These are phyloP conservation scores for Chunga burmeisteri DNA, from an alignment of 2,113 vertebrate genomes.

Conservation along the genomic window DNA sequence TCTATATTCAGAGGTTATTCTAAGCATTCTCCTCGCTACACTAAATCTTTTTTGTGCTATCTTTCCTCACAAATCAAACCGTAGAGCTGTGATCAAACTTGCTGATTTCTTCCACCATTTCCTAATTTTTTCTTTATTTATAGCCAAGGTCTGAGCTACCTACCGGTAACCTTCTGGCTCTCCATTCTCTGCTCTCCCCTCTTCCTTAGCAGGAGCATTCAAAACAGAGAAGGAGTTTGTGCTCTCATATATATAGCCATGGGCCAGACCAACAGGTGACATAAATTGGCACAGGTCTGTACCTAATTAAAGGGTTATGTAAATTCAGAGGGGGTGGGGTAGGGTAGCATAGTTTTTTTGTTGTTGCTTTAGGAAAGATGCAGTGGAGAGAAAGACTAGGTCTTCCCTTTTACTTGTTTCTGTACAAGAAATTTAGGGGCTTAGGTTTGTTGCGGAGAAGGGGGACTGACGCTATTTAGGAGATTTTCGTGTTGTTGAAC, in stretches of 20 bases:
- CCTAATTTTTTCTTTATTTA: not conserved
- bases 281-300: not conserved
- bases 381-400: accelerated
- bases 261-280: not conserved
- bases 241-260: not conserved
- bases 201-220: not conserved
- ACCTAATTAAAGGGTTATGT: not conserved
- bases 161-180: not conserved
- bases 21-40: not conserved
- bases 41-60: not conserved
- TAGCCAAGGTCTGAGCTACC: not conserved
- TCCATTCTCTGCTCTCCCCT: no score
- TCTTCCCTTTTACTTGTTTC: not conserved
- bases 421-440: not conserved
- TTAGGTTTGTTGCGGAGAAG: no score
- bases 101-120: not conserved
- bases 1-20: not conserved
- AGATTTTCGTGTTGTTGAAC: not conserved
- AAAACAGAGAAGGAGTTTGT: accelerated
- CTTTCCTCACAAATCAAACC: not conserved
- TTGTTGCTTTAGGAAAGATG: not conserved
- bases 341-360: accelerated
- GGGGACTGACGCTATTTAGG: not conserved
- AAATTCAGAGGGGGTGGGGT: not conserved
- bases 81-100: not conserved